Evolutionary conservation across 2,113 vertebrate species (phyloP).

Genomic region (Turdus rufiventris): DNA sequence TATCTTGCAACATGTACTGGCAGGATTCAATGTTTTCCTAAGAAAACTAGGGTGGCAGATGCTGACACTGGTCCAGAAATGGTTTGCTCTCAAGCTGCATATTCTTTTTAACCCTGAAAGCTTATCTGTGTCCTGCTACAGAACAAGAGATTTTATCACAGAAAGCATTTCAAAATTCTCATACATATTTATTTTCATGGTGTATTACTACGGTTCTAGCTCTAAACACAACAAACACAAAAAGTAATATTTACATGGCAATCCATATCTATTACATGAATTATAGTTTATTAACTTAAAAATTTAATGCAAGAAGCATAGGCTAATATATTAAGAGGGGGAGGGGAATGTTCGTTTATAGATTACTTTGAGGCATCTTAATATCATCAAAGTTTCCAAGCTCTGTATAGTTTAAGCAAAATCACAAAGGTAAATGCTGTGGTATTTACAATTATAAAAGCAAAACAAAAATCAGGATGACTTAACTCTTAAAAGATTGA

Average conservation of each 20-base stretch:
- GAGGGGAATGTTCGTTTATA: rapidly evolving
- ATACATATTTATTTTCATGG: not conserved
- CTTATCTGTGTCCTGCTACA: not conserved
- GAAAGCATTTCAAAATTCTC: not conserved
- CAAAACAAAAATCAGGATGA: not conserved
- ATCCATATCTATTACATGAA: not conserved
- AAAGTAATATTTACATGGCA: not conserved
- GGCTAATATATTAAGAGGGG: not conserved
- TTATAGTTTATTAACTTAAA: not conserved
- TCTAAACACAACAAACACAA: not conserved
- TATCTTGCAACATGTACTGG: conserved; percentile 63
- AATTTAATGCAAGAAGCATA: not conserved
- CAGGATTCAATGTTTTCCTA: conserved; percentile 45
- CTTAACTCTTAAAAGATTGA: not conserved
- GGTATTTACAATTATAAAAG: not conserved
- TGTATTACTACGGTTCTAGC: not conserved
- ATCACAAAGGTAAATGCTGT: not conserved
- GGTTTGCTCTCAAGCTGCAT: not conserved
- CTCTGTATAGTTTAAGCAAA: not conserved
- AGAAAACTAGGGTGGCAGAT: conserved; percentile 46
- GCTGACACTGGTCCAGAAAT: conserved; percentile 14
- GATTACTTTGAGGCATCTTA: not conserved
- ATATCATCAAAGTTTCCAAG: not conserved
- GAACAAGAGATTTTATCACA: not conserved
- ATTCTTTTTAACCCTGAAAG: conserved; percentile 37